Base-by-base conservation (phyloP, 2,888 invertebrate genomes). In the Rhamphomyia laevipes region DNA sequence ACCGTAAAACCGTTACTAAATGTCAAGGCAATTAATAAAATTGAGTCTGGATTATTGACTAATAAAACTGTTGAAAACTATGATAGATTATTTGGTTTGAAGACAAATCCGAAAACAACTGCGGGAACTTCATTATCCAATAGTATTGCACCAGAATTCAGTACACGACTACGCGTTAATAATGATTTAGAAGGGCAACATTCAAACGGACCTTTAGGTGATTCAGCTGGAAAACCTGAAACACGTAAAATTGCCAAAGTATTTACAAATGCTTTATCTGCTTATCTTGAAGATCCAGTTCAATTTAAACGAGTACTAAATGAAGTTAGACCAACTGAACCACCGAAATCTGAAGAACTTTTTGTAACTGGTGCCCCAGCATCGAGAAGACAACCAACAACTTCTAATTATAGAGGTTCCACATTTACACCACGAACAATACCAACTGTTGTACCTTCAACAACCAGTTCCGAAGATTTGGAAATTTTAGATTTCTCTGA, bases 231-330 rank as follows among this genome's bases (percentile, higher is more conserved):
- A 57, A 61, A 68, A 53, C 76, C 84, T n/a, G 76, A 82, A 66
- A 77, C 88, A 0, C 75, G 88, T 46, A 85, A 88, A 66, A 67
- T 89, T 5, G 89, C 89, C 1, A 84, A 86, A 67, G 85, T 89
- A 4, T 90, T 90, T 59, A 88, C 88, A 1, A 81, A 86, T 60
- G 89, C 88, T 0, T 67, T 90, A 15, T 84, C 86, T 2, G 86
- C 85, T 1, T 90, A 89, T 57, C 72, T 90, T 5, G 83, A 88
- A 66, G 84, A 89, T 65, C 89, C 89, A 1, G 81, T 82, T n/a
- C 81, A 81, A 47, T 89, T 89, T 59, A 80, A 84, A 56, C 82
- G 81, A 61, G 82, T 82, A 17, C 66, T 90, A 17, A 81, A 84
- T 9, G 82, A 85, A 55, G 82, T 86, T 2, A 74, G 88, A 60